Conservation (phyloP, 92 coral and sea anemone species). For the Palythoa grandiflora region DNA sequence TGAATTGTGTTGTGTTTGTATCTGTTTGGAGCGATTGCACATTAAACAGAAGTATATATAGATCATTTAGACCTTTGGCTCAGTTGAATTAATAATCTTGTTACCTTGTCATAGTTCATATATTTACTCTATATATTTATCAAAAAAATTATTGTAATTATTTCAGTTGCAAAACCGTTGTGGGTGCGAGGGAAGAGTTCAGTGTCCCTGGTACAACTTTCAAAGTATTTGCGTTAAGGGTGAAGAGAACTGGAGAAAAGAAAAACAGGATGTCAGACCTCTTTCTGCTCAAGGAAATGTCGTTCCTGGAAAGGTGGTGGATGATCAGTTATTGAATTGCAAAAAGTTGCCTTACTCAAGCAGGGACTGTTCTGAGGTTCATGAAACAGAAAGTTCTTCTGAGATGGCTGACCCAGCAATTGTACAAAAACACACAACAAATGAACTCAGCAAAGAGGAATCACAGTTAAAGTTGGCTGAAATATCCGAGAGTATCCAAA, state of each 20-base stretch:
- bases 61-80: no score
- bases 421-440: neutral
- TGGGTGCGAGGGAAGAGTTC: constrained; percentile 11
- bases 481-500: neutral
- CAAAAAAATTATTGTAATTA: neutral
- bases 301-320: neutral
- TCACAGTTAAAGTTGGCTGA: neutral
- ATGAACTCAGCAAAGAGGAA: neutral
- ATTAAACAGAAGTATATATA: no score
- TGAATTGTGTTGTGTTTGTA: no score
- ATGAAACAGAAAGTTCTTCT: neutral
- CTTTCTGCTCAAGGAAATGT: neutral
- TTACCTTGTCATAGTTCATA: no score
- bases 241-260: neutral
- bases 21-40: no score
- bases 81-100: no score
- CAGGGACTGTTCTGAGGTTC: neutral
- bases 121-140: neutral
- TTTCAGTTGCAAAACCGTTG: constrained; percentile 23
- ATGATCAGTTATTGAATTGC: neutral
- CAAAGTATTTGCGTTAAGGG: neutral
- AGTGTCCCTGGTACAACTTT: constrained; percentile 29
- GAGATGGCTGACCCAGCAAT: neutral
- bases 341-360: neutral
- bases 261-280: neutral